Conservation (phyloP, 2,113 vertebrate species). For the Tringa solitaria region DNA sequence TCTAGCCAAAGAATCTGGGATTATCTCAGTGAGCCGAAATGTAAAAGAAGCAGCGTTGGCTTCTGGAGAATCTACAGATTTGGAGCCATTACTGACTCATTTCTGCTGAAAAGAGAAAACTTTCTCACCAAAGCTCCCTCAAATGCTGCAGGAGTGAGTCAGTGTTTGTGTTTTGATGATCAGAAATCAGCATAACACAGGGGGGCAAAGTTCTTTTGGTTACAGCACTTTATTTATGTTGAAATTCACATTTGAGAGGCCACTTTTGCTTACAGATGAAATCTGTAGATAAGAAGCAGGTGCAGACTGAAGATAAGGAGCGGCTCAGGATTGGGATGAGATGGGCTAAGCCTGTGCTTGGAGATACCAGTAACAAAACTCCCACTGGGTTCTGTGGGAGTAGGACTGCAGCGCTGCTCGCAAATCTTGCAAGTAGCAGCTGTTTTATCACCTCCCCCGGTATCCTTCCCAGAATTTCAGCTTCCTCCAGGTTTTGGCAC, state of each 20-base stretch:
- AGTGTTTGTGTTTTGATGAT: background rate
- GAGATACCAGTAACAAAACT: slow-evolving; percentile 23
- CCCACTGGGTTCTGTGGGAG: slow-evolving; percentile 21
- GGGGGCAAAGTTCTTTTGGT: background rate
- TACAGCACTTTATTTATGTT: background rate
- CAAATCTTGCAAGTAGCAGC: slow-evolving; percentile 4
- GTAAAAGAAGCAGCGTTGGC: background rate
- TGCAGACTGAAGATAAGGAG: slow-evolving; percentile 33
- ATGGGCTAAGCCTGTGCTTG: background rate
- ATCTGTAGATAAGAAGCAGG: slow-evolving; percentile 38
- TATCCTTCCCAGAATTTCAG: slow-evolving; percentile 19
- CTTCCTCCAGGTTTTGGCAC: slow-evolving; percentile 37
- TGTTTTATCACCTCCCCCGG: slow-evolving; percentile 35
- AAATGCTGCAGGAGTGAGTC: background rate
- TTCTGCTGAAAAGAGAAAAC: background rate
- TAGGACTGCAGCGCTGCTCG: background rate
- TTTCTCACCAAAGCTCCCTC: background rate
- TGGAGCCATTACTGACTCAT: background rate
- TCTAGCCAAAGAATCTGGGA: background rate
- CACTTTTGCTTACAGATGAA: slow-evolving; percentile 16
- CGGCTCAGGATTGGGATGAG: background rate
- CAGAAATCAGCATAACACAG: background rate
- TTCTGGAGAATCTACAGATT: background rate
- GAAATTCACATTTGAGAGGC: background rate
- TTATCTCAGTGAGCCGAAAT: background rate